Evolutionary conservation across 2,113 vertebrate genomes (phyloP).

Genomic region (Ramphastos sulfuratus): DNA sequence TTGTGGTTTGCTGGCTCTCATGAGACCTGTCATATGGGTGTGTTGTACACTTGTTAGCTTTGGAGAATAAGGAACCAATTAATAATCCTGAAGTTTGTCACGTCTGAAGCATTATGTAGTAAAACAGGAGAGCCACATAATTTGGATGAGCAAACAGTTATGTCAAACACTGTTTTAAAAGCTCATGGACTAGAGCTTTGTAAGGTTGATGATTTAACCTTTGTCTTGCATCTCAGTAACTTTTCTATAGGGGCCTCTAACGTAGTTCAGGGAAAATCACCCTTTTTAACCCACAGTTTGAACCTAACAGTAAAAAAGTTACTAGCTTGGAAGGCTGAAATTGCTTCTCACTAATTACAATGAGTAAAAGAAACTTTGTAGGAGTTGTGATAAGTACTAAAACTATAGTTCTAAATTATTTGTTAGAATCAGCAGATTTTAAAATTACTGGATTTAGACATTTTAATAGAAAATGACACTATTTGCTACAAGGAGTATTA

Average conservation of each 20-base stretch:
- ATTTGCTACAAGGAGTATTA: neutral
- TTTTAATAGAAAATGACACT: neutral
- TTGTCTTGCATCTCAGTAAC: neutral
- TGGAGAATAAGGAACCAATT: neutral
- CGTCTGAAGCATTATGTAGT: neutral
- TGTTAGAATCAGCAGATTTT: neutral
- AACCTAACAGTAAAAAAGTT: neutral
- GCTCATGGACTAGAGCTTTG: neutral
- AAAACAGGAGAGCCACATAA: neutral
- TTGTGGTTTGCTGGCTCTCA: neutral
- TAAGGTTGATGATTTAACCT: neutral
- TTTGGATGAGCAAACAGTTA: neutral
- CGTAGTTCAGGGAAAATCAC: neutral
- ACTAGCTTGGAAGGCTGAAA: neutral
- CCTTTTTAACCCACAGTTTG: neutral
- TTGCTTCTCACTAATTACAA: neutral
- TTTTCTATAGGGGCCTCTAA: neutral
- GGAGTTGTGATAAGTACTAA: neutral
- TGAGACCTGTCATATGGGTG: neutral
- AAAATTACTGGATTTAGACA: neutral
- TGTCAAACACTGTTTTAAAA: neutral
- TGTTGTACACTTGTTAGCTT: neutral
- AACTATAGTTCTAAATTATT: neutral
- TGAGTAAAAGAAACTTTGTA: neutral
- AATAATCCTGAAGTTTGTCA: neutral